Percentiles rank a stretch among this genome's conserved stretches.
Evolutionary conservation across 2,888 invertebrate species (phyloP).

Genomic region (Lepidocyrtoides sp.): DNA sequence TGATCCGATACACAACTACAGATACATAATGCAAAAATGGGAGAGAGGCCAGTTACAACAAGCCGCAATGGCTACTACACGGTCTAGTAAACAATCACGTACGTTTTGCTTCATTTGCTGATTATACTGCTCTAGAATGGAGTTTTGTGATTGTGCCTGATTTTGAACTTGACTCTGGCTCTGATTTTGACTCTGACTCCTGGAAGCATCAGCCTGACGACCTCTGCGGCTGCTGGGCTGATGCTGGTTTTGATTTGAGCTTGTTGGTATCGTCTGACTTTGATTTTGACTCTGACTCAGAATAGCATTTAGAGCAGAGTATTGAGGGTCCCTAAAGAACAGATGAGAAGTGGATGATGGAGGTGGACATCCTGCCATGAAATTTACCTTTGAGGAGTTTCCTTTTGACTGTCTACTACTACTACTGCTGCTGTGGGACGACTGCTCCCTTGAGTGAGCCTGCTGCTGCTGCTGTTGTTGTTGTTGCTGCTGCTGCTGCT

Average conservation of each 20-base stretch:
- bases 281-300: conserved; percentile 83
- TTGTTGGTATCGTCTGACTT: conserved; percentile 77
- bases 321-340: conserved; percentile 83
- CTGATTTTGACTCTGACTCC: conserved; percentile 82
- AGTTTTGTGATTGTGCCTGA: conserved; percentile 82
- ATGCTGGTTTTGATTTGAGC: conserved; percentile 82
- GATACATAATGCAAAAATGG: conserved; percentile 42
- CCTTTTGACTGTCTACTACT: conserved; percentile 82
- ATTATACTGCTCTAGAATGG: conserved; percentile 84
- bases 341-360: conserved; percentile 83
- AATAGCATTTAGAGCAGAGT: conserved; percentile 81
- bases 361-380: conserved; percentile 81
- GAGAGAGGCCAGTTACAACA: conserved; percentile 69
- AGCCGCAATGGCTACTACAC: conserved; percentile 65
- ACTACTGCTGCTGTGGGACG: conserved; percentile 82
- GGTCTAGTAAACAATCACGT: conserved; percentile 72
- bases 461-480: conserved; percentile 84
- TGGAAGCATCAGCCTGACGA: conserved; percentile 82
- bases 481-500: conserved; percentile 85
- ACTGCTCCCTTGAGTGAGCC: conserved; percentile 85
- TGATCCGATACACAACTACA: conserved; percentile 61
- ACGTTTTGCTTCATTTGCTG: conserved; percentile 84
- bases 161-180: conserved; percentile 82
- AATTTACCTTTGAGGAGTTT: conserved; percentile 83
- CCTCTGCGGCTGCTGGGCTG: conserved; percentile 82